Evolutionary conservation across 2,888 invertebrate species (phyloP).

Genomic region (Parnassius apollo): DNA sequence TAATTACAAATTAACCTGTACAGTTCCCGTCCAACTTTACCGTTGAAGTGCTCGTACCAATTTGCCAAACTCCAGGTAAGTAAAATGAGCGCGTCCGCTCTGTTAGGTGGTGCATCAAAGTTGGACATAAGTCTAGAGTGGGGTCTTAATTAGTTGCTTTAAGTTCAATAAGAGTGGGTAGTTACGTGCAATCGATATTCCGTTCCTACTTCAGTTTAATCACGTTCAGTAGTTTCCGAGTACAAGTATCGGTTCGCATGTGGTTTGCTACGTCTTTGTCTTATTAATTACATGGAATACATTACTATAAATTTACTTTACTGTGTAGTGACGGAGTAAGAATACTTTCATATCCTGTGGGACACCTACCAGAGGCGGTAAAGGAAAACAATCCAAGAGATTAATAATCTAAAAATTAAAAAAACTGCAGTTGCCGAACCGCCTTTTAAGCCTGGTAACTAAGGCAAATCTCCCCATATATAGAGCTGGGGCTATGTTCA

Average conservation of each 20-base stretch:
- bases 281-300: neutral
- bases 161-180: constrained; percentile 31
- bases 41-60: constrained; percentile 17
- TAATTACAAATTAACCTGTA: constrained; percentile 7
- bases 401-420: too few relatives aligned
- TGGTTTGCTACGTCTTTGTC: neutral
- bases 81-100: constrained; percentile 20
- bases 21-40: constrained; percentile 11
- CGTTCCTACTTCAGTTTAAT: constrained; percentile 29
- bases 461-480: too few relatives aligned
- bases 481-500: too few relatives aligned
- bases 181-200: constrained; percentile 33
- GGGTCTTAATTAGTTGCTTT: constrained; percentile 38
- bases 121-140: constrained; percentile 31
- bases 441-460: too few relatives aligned
- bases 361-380: too few relatives aligned
- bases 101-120: constrained; percentile 34
- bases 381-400: too few relatives aligned
- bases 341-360: too few relatives aligned
- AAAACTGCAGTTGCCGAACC: too few relatives aligned
- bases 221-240: constrained; percentile 10
- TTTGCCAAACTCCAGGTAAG: constrained; percentile 26
- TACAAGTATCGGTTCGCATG: neutral
- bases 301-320: too few relatives aligned
- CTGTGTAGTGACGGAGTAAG: too few relatives aligned